Evolutionary conservation across 2,797 vertebrate species (phyloP), one percentile per base, ranked within the genome.

Genomic region (Rhinatrema bivittatum): DNA sequence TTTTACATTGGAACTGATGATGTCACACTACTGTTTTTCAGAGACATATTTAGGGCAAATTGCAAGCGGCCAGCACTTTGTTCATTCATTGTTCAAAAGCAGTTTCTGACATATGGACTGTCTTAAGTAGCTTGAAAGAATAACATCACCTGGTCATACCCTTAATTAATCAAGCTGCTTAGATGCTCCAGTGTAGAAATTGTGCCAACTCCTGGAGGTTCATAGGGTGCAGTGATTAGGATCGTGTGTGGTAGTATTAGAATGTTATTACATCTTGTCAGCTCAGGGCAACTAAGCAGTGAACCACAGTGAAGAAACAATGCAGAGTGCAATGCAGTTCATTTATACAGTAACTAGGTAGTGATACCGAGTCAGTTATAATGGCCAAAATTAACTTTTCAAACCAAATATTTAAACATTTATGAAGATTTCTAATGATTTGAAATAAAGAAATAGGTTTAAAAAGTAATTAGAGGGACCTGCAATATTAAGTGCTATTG

Each of bases 91-190:
- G 36, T n/a, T 44, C 30, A 59, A 71, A 56, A 58, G 79, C 86
- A 74, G 84, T 52, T 87, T 87, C 88, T 90, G 87, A 62, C 82
- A 75, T 47, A 46, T 0, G 74, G 79, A 90, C 69, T 64, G 63
- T 77, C 58, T 78, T 50, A 71, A 60, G 45, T 64, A 71, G 63
- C 82, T 82, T 75, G 30, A 30, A 50, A 74, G 83, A 62, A 34
- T 70, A 87, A 85, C 85, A 91, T 81, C 91, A 76, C 86, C 90
- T 93, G 91, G 90, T 90, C 84, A 87, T 79, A 78, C 81, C 79
- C 31, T 76, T 56, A 55, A 42, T 53, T 62, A 68, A 76, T 70
- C 50, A 74, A 78, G 76, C 56, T 56, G 44, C 66, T 72, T 54
- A 70, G 53, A 81, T 70, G 67, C 80, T 91, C 75, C 74, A 70